A percentile compares a stretch with the other conserved stretches of the same genome.
Evolutionary conservation across 2,113 vertebrate species (phyloP).

Genomic region (Onychostoma macrolepis): DNA sequence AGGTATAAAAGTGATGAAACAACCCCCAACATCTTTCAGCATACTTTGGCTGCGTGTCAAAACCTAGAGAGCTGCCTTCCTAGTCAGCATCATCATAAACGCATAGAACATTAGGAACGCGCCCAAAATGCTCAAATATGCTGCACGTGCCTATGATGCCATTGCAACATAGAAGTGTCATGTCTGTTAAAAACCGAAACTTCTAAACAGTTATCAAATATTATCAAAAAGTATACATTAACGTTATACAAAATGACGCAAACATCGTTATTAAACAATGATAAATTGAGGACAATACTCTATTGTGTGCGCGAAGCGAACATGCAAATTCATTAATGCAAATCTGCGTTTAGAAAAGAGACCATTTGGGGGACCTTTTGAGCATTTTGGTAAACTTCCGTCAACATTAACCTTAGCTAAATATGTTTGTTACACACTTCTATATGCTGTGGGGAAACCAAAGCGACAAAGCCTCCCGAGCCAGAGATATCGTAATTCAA

Average conservation of each 20-base stretch:
- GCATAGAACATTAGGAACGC: neutral
- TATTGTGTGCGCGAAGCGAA: neutral
- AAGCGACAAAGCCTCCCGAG: neutral
- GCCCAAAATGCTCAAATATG: neutral
- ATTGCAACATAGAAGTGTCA: neutral
- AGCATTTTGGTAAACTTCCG: constrained; percentile 44
- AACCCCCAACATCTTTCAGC: constrained; percentile 23
- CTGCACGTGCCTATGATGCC: neutral
- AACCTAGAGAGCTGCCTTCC: neutral
- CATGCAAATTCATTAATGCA: constrained; percentile 32
- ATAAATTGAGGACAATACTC: neutral
- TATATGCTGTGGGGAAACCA: neutral
- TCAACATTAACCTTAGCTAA: constrained; percentile 31
- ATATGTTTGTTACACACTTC: neutral
- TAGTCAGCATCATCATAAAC: neutral
- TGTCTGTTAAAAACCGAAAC: neutral
- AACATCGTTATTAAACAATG: neutral
- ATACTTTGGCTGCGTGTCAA: constrained; percentile 13
- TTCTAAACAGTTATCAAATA: neutral
- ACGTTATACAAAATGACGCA: neutral
- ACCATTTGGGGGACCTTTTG: constrained; percentile 12
- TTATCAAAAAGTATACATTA: neutral
- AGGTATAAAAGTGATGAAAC: constrained; percentile 35
- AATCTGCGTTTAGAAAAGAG: neutral
- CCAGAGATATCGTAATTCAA: neutral